Evolutionary conservation across 2,797 vertebrate genomes (phyloP).

Genomic region (Diglossa cyanea): DNA sequence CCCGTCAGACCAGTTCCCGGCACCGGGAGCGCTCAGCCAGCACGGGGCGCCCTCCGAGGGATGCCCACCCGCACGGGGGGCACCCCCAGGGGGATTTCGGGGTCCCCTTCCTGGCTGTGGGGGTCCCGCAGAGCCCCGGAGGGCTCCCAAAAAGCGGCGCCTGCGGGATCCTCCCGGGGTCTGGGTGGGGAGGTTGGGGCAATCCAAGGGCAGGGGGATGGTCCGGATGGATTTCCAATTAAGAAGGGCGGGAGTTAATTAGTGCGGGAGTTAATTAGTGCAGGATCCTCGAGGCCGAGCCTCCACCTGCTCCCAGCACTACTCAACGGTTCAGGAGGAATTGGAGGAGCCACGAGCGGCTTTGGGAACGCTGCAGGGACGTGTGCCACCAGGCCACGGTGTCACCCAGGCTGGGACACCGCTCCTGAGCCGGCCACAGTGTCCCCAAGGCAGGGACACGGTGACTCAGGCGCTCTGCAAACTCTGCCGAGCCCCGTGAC

Average conservation of each 20-base stretch:
- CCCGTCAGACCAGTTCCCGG: slow-evolving; percentile 18
- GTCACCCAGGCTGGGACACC: not conserved
- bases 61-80: not conserved
- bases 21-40: not conserved
- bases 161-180: not conserved
- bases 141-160: not conserved
- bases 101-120: not conserved
- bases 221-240: not conserved
- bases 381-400: fast-evolving
- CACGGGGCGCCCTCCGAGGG: not conserved
- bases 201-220: fast-evolving
- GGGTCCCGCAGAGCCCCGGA: not conserved
- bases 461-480: slow-evolving; percentile 19
- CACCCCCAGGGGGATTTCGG: not conserved
- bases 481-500: not conserved
- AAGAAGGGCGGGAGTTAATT: not conserved
- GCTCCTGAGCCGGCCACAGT: not conserved
- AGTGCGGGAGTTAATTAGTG: not conserved
- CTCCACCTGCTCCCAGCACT: not conserved
- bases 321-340: fast-evolving
- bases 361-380: fast-evolving
- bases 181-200: not conserved
- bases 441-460: not conserved
- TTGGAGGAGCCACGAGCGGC: fast-evolving
- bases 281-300: not conserved